Conservation (phyloP, 1,140 invertebrate genomes). For the Heliconius himera region DNA sequence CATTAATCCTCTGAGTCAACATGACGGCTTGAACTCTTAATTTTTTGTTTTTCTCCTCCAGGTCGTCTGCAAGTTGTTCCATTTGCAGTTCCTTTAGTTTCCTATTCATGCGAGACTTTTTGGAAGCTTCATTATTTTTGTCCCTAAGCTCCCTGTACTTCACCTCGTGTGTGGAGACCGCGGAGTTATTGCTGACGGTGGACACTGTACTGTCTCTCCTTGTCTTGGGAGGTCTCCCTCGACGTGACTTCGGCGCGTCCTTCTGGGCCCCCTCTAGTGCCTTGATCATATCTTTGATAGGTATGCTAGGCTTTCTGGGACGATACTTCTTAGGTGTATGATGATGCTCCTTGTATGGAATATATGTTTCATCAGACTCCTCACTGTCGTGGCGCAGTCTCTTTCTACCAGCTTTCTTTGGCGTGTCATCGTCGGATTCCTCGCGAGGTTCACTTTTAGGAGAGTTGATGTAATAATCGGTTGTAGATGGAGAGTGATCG, state of each 20-base stretch:
- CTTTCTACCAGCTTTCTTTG: conserved; percentile 44
- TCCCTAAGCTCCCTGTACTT: conserved; percentile 86
- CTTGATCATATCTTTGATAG: conserved; percentile 71
- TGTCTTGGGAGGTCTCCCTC: conserved; percentile 71
- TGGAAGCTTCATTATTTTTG: conserved; percentile 90
- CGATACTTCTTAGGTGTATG: conserved; percentile 55
- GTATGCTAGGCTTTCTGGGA: conserved; percentile 64
- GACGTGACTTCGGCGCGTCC: conserved; percentile 57
- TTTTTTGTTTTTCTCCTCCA: conserved; percentile 75
- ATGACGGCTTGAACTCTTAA: conserved; percentile 66
- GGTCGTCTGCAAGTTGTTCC: conserved; percentile 65
- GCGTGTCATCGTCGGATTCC: conserved; percentile 66
- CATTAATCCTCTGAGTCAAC: conserved; percentile 72
- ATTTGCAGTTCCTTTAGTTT: conserved; percentile 85
- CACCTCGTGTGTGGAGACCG: conserved; percentile 62
- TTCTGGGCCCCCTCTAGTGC: conserved; percentile 67
- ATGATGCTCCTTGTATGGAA: conserved; percentile 58
- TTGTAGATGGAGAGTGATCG: conserved; percentile 49
- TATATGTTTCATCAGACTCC: conserved; percentile 73
- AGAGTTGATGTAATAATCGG: conserved; percentile 57
- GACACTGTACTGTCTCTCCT: conserved; percentile 66
- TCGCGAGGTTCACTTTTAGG: conserved; percentile 68
- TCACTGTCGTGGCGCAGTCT: conserved; percentile 61
- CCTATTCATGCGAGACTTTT: conserved; percentile 86
- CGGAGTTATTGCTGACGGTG: conserved; percentile 68